phyloP scores from a whole-genome alignment of 2,888 invertebrate species.

The Netelia virgata region DNA sequence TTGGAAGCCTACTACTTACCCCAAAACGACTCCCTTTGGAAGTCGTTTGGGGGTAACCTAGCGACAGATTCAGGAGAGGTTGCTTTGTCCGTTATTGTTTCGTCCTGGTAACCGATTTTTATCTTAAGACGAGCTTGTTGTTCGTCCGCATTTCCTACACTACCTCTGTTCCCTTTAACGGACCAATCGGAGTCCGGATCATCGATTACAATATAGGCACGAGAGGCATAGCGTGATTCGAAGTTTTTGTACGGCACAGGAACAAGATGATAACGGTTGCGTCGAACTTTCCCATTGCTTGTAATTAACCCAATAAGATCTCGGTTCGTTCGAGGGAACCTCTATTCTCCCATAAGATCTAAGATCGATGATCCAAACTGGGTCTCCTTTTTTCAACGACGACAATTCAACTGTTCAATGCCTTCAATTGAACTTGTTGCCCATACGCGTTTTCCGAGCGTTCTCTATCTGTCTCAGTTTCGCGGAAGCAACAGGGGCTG shows the following conservation, averaged over 20 bases:
- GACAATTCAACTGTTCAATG: no score
- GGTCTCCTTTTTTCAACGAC: no score
- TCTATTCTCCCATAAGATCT: no score
- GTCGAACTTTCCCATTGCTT: slow-evolving; percentile 34
- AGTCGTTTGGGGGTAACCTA: slow-evolving; percentile 11
- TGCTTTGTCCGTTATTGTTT: slow-evolving; percentile 3
- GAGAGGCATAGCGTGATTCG: neutral
- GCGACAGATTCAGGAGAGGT: neutral
- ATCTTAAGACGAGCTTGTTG: neutral
- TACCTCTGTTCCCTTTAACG: neutral
- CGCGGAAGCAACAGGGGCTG: no score
- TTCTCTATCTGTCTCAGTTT: no score
- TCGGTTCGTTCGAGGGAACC: neutral
- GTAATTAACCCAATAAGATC: slow-evolving; percentile 42
- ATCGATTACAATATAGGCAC: slow-evolving; percentile 6
- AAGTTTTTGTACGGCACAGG: slow-evolving; percentile 32
- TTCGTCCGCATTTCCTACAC: neutral
- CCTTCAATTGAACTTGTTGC: no score
- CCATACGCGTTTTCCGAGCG: no score
- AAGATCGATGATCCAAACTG: no score
- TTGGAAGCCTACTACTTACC: slow-evolving; percentile 28
- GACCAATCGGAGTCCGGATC: neutral
- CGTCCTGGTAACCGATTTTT: neutral
- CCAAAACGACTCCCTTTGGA: no score
- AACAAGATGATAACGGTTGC: slow-evolving; percentile 42